Conservation (phyloP, 1,140 invertebrate genomes). For the Atopsyche davidsoni region DNA sequence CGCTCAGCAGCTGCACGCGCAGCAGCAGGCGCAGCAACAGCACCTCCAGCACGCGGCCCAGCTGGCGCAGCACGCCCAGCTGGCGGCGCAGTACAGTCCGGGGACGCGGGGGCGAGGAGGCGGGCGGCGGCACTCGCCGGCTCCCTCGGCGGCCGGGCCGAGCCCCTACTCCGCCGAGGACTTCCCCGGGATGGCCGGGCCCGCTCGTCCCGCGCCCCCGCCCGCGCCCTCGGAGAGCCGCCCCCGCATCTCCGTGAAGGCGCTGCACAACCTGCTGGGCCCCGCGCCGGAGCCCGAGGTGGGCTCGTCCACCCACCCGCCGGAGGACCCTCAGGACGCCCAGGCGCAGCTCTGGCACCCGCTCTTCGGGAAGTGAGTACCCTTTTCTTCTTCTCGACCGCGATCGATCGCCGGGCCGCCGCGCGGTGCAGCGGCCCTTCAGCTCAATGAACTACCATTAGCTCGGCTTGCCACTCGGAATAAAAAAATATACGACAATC, state of each 20-base stretch:
- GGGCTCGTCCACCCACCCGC: conserved; percentile 50
- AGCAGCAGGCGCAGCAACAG: not conserved
- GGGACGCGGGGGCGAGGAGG: conserved; percentile 31
- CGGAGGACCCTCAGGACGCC: conserved; percentile 40
- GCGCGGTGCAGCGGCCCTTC: no score
- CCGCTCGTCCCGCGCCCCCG: conserved; percentile 9
- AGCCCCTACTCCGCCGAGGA: conserved; percentile 35
- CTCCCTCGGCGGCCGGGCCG: conserved; percentile 32
- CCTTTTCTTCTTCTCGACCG: no score
- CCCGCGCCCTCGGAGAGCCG: conserved; percentile 37
- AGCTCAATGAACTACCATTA: no score
- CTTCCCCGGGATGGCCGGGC: conserved; percentile 30
- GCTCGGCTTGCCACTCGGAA: no score
- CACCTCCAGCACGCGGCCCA: not conserved
- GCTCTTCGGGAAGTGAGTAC: conserved; percentile 50
- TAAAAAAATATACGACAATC: no score
- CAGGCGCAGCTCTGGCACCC: conserved; percentile 47
- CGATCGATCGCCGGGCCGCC: no score
- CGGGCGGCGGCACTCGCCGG: conserved; percentile 34
- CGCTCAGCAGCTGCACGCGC: conserved; percentile 8
- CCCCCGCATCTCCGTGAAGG: conserved; percentile 53
- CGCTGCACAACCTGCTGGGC: conserved; percentile 52
- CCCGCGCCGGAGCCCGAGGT: conserved; percentile 47
- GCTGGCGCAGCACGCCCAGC: not conserved
- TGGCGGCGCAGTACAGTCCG: conserved; percentile 13